Evolutionary conservation across 2,888 invertebrate genomes (phyloP).

Genomic region (Chalcosyrphus nemorum): DNA sequence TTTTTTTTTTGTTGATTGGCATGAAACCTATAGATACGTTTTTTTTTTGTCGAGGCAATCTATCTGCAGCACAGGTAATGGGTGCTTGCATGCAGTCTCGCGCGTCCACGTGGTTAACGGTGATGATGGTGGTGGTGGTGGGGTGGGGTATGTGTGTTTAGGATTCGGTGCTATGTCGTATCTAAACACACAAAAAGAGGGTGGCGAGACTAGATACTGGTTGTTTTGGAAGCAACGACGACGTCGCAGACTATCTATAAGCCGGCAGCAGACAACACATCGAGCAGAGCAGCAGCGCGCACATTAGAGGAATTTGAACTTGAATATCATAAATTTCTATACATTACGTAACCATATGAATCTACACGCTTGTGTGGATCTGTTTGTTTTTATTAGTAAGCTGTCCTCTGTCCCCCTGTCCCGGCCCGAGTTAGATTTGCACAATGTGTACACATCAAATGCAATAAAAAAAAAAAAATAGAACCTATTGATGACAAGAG

Average conservation of each 20-base stretch:
- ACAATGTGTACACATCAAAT: slow-evolving; percentile 18
- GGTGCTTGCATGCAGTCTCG: slow-evolving; percentile 27
- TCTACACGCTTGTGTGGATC: not conserved
- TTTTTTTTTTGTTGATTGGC: slow-evolving; percentile 60
- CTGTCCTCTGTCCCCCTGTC: not conserved
- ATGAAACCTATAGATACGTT: slow-evolving; percentile 10
- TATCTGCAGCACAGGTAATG: slow-evolving; percentile 33
- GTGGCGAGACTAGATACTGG: not conserved
- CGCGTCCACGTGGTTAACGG: slow-evolving; percentile 33
- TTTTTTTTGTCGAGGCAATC: slow-evolving; percentile 32
- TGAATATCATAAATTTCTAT: slow-evolving; percentile 69
- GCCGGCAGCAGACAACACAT: slow-evolving; percentile 19
- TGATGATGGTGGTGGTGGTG: too few species aligned
- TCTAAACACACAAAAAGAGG: slow-evolving; percentile 12
- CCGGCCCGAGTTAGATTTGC: not conserved
- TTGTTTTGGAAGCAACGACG: not conserved
- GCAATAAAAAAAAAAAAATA: slow-evolving; percentile 13
- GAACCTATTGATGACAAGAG: slow-evolving; percentile 11
- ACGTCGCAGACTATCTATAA: slow-evolving; percentile 19
- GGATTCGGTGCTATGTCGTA: slow-evolving; percentile 41
- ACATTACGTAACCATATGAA: slow-evolving; percentile 28
- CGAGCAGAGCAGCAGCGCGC: not conserved
- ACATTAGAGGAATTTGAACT: slow-evolving; percentile 63
- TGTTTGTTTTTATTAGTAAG: slow-evolving; percentile 39
- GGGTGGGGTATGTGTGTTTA: slow-evolving; percentile 27